phyloP scores from a whole-genome alignment of 1,140 invertebrate genomes.

The Zaprionus capensis region DNA sequence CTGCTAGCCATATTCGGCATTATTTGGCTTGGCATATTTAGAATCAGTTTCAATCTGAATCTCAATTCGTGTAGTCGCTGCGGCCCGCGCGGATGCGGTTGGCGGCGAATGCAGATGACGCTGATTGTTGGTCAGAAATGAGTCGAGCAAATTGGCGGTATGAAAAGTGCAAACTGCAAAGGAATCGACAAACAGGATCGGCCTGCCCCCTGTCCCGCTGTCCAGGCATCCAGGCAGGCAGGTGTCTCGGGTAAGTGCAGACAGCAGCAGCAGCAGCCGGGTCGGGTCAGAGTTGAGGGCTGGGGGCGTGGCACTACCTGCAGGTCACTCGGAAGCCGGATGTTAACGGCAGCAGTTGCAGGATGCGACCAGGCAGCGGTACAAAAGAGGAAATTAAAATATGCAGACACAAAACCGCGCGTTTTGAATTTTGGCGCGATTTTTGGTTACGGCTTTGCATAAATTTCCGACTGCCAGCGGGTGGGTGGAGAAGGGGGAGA shows the following conservation, averaged over 20 bases:
- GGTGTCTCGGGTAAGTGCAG: conserved; percentile 16
- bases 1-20: no score
- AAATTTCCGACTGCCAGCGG: conserved; percentile 51
- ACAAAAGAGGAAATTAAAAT: conserved; percentile 83
- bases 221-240: background rate
- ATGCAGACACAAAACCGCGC: conserved; percentile 77
- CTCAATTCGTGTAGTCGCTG: background rate
- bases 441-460: conserved; percentile 74
- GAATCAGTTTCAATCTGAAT: conserved; percentile 8
- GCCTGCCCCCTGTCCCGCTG: background rate
- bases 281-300: background rate
- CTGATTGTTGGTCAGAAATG: conserved; percentile 35
- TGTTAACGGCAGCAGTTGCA: conserved; percentile 68
- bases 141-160: conserved; percentile 63
- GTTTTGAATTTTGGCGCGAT: conserved; percentile 80
- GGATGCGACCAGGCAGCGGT: conserved; percentile 50
- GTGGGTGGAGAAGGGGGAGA: background rate
- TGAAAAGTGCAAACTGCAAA: conserved; percentile 55
- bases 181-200: conserved; percentile 59
- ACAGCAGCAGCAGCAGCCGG: background rate
- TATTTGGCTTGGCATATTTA: background rate
- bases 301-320: conserved; percentile 13
- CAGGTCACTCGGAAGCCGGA: conserved; percentile 67
- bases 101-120: conserved; percentile 1
- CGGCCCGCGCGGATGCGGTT: background rate